A percentile compares a stretch with the other conserved stretches of the same genome.
These are phyloP conservation scores for Pammene fasciana DNA, from an alignment of 2,888 invertebrate species.

Conservation along the genomic window DNA sequence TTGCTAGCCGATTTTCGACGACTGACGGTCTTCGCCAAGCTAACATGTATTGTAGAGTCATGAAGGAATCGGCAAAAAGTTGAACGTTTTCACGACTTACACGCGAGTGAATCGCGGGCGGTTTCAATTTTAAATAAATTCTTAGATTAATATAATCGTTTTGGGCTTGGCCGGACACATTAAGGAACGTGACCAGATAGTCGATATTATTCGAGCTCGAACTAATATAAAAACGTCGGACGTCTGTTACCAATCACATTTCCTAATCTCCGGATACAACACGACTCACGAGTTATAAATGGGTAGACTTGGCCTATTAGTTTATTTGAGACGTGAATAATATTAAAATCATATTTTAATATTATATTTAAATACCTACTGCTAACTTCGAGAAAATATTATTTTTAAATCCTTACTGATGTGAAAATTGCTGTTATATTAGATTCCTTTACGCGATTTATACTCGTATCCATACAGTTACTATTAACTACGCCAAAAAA, in stretches of 20 bases:
- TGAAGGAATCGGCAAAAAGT: too few relatives aligned
- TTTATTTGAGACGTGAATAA: conserved; percentile 6
- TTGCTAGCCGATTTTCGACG: too few relatives aligned
- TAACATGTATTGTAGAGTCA: too few relatives aligned
- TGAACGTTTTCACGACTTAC: too few relatives aligned
- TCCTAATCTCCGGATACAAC: conserved; percentile 42
- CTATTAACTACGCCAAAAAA: too few relatives aligned
- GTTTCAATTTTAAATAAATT: not conserved
- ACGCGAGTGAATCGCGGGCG: not conserved
- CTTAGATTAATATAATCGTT: not conserved
- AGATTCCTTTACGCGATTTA: too few relatives aligned
- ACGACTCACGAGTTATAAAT: conserved; percentile 38
- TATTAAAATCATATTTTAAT: not conserved
- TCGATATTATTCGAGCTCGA: conserved; percentile 27
- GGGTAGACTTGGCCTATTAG: conserved; percentile 15
- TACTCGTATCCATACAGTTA: too few relatives aligned
- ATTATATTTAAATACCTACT: not conserved
- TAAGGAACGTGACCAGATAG: conserved; percentile 8
- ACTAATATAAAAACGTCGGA: conserved; percentile 36
- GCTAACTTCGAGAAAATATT: not conserved
- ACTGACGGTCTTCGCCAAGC: too few relatives aligned
- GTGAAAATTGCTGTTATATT: too few relatives aligned
- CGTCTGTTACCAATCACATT: conserved; percentile 41
- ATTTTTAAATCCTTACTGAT: too few relatives aligned
- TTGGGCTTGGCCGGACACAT: conserved; percentile 9